Percentiles rank a stretch among this genome's conserved stretches.
Conservation (phyloP, 2,113 vertebrate genomes). For the Symphodus melops region DNA sequence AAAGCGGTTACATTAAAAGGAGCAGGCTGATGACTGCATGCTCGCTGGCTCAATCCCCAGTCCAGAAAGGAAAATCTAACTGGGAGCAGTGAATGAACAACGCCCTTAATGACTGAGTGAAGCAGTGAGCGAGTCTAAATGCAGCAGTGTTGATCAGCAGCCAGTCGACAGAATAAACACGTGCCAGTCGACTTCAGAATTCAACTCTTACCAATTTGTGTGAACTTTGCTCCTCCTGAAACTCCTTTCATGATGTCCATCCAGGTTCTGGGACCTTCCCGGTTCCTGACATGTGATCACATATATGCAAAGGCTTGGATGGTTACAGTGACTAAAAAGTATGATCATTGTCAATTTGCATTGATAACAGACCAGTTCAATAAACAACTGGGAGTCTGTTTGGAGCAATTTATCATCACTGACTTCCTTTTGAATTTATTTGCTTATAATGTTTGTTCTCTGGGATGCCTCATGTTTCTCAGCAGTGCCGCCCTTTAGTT, state of each 20-base stretch:
- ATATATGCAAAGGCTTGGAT: conserved; percentile 25
- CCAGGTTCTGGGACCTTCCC: no score
- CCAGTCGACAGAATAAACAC: conserved; percentile 13
- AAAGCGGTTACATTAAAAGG: conserved; percentile 39
- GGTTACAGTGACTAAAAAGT: background rate
- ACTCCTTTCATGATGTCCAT: background rate
- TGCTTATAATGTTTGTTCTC: background rate
- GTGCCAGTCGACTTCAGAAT: background rate
- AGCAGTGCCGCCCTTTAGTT: no score
- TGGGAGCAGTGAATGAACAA: conserved; percentile 47
- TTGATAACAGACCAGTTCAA: conserved; percentile 14
- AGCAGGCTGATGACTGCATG: conserved; percentile 36
- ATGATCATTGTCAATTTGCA: conserved; percentile 36
- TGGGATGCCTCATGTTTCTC: background rate
- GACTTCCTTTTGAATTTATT: background rate
- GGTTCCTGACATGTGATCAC: background rate
- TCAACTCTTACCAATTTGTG: background rate
- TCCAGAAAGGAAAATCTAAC: conserved; percentile 56
- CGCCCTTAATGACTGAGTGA: conserved; percentile 28
- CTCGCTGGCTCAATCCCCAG: conserved; percentile 13
- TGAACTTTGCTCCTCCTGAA: background rate
- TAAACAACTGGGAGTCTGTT: conserved; percentile 5
- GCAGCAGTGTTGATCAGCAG: conserved; percentile 14
- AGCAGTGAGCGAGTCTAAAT: conserved; percentile 13
- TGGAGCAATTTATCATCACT: no score